Evolutionary conservation across 2,797 vertebrate species (phyloP).

Genomic region (Myotis findleyi): DNA sequence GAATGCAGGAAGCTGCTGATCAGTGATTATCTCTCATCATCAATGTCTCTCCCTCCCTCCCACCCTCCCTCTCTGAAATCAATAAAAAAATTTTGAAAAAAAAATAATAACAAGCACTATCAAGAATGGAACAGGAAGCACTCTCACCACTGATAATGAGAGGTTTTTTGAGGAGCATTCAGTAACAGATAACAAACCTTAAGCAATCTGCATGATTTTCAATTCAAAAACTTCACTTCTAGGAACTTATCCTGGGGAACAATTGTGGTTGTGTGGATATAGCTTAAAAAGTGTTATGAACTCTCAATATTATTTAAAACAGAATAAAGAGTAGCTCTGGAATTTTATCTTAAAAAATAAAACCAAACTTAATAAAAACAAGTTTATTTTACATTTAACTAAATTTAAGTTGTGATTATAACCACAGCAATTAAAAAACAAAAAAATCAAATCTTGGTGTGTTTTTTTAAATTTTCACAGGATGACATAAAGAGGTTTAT

Average conservation of each 20-base stretch:
- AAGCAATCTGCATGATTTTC: background rate
- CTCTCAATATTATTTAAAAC: conserved; percentile 23
- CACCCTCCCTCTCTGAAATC: no score
- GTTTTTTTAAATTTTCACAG: background rate
- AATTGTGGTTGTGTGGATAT: background rate
- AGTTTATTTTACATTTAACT: conserved; percentile 23
- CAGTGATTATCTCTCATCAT: no score
- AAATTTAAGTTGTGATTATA: conserved; percentile 45
- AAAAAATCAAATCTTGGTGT: background rate
- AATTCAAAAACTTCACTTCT: background rate
- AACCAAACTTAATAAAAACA: conserved; percentile 39
- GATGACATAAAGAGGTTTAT: background rate
- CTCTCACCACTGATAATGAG: background rate
- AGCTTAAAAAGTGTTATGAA: conserved; percentile 15
- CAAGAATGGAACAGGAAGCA: background rate
- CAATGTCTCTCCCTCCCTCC: no score
- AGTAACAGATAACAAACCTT: background rate
- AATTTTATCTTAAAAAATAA: conserved; percentile 28
- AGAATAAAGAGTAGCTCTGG: background rate
- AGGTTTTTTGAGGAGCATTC: background rate
- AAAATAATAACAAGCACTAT: background rate
- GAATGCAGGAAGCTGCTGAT: no score
- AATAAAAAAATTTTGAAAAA: no score
- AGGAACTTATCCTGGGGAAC: background rate
- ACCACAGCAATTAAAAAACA: conserved; percentile 40